These are phyloP conservation scores for Numenius phaeopus DNA, from an alignment of 2,797 vertebrate genomes.

Conservation along the genomic window DNA sequence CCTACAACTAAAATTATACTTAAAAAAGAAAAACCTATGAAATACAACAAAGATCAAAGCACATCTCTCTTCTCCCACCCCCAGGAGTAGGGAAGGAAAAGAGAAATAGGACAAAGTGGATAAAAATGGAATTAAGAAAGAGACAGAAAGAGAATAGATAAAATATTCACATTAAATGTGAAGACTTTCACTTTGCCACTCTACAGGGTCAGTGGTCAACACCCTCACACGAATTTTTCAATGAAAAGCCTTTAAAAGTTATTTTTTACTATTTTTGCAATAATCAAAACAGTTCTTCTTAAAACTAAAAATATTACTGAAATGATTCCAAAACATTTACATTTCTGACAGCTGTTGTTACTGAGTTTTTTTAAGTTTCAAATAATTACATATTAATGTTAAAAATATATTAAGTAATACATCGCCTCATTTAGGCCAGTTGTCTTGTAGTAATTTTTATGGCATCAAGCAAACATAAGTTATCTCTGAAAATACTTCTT, in stretches of 20 bases:
- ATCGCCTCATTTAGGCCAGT: not conserved
- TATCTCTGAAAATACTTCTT: not conserved
- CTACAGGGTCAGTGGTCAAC: not conserved
- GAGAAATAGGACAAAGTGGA: not conserved
- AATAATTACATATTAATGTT: not conserved
- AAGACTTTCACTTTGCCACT: not conserved
- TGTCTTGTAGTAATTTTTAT: not conserved
- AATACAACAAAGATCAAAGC: conserved; percentile 52
- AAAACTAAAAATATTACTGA: not conserved
- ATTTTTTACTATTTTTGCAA: not conserved
- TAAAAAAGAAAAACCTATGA: not conserved
- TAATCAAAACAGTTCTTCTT: not conserved
- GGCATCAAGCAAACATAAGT: not conserved
- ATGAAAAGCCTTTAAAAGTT: not conserved
- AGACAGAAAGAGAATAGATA: not conserved
- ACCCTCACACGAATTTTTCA: not conserved
- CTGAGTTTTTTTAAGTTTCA: not conserved
- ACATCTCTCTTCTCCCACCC: not conserved
- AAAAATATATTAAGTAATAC: not conserved
- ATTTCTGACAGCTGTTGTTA: not conserved
- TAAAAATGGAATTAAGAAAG: conserved; percentile 26
- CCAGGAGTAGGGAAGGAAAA: not conserved
- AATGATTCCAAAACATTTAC: not conserved
- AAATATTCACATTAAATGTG: conserved; percentile 5
- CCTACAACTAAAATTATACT: not conserved